Conservation (phyloP, 2,797 vertebrate genomes). For the Streptopelia turtur region DNA sequence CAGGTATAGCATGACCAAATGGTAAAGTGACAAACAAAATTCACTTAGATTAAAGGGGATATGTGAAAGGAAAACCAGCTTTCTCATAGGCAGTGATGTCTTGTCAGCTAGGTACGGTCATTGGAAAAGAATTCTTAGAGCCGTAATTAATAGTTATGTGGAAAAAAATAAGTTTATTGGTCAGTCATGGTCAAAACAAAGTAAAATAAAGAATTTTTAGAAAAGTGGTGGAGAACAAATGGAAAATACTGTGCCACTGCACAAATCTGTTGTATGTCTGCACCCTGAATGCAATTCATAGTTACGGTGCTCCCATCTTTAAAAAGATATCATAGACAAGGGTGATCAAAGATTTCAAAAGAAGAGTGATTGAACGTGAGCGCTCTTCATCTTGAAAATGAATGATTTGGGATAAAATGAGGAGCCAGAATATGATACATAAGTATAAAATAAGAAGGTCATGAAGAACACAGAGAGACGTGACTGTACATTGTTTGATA, state of each 20-base stretch:
- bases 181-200: neutral
- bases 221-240: neutral
- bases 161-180: neutral
- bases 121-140: neutral
- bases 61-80: neutral
- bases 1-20: neutral
- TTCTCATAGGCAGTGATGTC: neutral
- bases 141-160: neutral
- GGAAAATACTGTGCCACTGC: neutral
- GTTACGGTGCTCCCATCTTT: neutral
- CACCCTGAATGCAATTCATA: neutral
- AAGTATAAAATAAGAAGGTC: neutral
- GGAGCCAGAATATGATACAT: neutral
- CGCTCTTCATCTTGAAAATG: neutral
- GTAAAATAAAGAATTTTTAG: neutral
- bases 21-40: neutral
- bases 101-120: neutral
- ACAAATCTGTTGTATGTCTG: neutral
- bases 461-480: neutral
- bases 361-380: neutral
- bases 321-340: neutral
- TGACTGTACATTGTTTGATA: neutral
- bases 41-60: neutral
- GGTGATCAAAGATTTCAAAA: neutral
- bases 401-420: neutral